A percentile compares a stretch with the other conserved stretches of the same genome.
Conservation (phyloP, 1,140 invertebrate genomes). For the Anoplophora glabripennis region DNA sequence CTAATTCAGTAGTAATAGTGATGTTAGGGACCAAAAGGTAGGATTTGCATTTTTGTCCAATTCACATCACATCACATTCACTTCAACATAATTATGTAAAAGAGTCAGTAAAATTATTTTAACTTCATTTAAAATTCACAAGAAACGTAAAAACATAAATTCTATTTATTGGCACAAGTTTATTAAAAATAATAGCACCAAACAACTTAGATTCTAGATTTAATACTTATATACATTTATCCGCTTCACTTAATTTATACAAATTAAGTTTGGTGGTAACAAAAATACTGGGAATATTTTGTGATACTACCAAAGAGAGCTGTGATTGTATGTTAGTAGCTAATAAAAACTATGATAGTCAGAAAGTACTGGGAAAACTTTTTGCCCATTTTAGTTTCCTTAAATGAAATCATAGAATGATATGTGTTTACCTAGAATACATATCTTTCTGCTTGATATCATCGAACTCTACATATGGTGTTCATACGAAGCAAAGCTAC, state of each 20-base stretch:
- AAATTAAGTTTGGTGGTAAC: slow-evolving; percentile 47
- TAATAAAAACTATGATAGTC: slow-evolving; percentile 31
- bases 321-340: slow-evolving; percentile 45
- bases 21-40: slow-evolving; percentile 45
- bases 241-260: slow-evolving; percentile 36
- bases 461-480: slow-evolving; percentile 8
- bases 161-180: slow-evolving; percentile 16
- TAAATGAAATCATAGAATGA: slow-evolving; percentile 5
- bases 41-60: slow-evolving; percentile 41
- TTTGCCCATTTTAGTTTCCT: slow-evolving; percentile 34
- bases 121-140: slow-evolving; percentile 22
- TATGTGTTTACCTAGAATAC: background rate
- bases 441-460: slow-evolving; percentile 4
- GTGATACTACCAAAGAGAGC: slow-evolving; percentile 46
- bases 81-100: slow-evolving; percentile 25
- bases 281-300: slow-evolving; percentile 50
- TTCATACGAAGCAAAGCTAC: slow-evolving; percentile 14
- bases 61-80: slow-evolving; percentile 39
- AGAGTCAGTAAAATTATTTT: slow-evolving; percentile 25
- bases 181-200: slow-evolving; percentile 8
- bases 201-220: slow-evolving; percentile 9
- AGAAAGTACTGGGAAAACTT: slow-evolving; percentile 49
- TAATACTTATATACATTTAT: slow-evolving; percentile 20
- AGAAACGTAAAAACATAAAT: slow-evolving; percentile 16
- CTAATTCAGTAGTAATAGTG: slow-evolving; percentile 42